Conservation (phyloP, 1,140 invertebrate species). For the Ephestia elutella region DNA sequence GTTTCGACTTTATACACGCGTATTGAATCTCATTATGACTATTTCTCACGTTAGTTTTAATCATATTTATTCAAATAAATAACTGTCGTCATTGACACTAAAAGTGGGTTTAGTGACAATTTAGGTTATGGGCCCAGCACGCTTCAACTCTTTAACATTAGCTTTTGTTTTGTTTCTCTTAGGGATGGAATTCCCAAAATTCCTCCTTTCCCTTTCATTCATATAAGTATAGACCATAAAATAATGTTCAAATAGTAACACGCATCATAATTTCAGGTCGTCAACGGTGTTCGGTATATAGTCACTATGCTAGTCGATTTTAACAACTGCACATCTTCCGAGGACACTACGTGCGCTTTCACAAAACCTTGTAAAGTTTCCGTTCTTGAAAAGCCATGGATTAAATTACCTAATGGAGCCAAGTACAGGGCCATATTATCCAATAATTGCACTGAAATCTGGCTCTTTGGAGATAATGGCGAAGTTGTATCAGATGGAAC, state of each 20-base stretch:
- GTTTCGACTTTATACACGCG: too few relatives aligned
- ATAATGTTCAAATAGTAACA: neutral
- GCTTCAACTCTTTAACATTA: too few relatives aligned
- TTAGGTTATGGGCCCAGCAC: too few relatives aligned
- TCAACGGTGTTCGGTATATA: slow-evolving; percentile 69
- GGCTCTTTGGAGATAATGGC: slow-evolving; percentile 60
- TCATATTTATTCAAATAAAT: too few relatives aligned
- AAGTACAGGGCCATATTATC: slow-evolving; percentile 63
- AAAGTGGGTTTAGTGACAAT: too few relatives aligned
- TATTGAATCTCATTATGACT: too few relatives aligned
- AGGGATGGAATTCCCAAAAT: too few relatives aligned
- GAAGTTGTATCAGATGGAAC: slow-evolving; percentile 38
- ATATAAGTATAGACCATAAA: neutral
- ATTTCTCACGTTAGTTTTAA: too few relatives aligned
- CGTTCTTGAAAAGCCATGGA: slow-evolving; percentile 68
- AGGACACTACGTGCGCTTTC: slow-evolving; percentile 27
- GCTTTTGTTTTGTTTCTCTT: too few relatives aligned
- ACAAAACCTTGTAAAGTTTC: slow-evolving; percentile 54
- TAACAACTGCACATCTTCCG: slow-evolving; percentile 38
- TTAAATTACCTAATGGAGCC: slow-evolving; percentile 55
- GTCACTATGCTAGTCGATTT: slow-evolving; percentile 53
- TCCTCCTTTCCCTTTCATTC: too few relatives aligned
- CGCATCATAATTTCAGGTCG: slow-evolving; percentile 43
- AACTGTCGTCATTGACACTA: too few relatives aligned
- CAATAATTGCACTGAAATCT: slow-evolving; percentile 72